Base-by-base conservation (phyloP, 1,140 invertebrate genomes). In the Microplitis demolitor region DNA sequence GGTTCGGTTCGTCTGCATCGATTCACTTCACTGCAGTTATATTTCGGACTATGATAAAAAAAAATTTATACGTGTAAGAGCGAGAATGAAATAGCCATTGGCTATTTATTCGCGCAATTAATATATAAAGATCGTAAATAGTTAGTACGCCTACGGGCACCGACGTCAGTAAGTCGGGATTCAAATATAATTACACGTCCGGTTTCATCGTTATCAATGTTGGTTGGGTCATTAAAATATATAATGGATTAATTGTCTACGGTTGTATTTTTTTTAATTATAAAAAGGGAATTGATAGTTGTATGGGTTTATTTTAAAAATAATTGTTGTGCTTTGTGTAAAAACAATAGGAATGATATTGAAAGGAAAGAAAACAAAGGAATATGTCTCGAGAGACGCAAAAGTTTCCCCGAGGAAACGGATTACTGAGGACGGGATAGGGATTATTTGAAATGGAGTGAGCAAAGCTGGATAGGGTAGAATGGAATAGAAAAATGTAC, bases 41-140 rank as follows among this genome's bases (percentile, higher is more conserved):
- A 66, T 66, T 37, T 4, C 34, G 4, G 53, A 35, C 66, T 39
- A 33, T 5, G 4, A n/a, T 6, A 45, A 16, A 24, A 31, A 39
- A 67, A 50, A 50, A 31, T 50, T 37, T 16, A 53, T 35, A 35
- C 24, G 24, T 54, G 51, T 6, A 11, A 5, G 33, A 62, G 60
- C 14, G 3, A 35, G 11, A 31, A 58, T 54, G 51, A 37, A 24
- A 66, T 62, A 11, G 68, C 69, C 79, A 66, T 77, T 56, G 77
- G 78, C 81, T 84, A 85, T 87, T 86, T 87, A 87, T 86, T 85
- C 78, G 78, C 76, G 76, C 84, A 86, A 87, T 87, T 87, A 86
- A 87, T 86, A 83, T 83, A 87, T 86, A 85, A 85, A 77, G 78
- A 81, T 86, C 85, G 81, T 87, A 86, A 86, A 87, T 85, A 85